These are phyloP conservation scores for Hemibagrus guttatus DNA, from an alignment of 2,797 vertebrate genomes.

Conservation along the genomic window DNA sequence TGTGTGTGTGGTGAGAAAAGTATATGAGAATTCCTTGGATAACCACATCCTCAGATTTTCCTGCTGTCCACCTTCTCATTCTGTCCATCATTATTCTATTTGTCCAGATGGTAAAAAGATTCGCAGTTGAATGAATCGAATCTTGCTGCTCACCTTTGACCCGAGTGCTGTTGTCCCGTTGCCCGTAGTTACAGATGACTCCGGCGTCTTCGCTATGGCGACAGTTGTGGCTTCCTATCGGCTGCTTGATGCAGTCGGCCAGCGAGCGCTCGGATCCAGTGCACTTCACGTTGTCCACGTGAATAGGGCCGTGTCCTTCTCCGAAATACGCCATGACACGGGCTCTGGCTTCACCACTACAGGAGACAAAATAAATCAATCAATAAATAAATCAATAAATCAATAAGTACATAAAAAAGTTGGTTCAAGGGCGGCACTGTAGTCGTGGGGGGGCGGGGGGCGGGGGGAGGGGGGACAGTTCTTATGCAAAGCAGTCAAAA, in stretches of 20 bases:
- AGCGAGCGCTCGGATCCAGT: constrained; percentile 84
- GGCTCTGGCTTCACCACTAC: constrained; percentile 86
- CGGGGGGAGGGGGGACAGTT: too few species aligned
- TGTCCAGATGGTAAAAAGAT: constrained; percentile 22
- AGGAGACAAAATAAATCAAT: not conserved
- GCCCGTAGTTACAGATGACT: constrained; percentile 89
- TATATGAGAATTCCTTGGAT: not conserved
- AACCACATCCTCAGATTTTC: not conserved
- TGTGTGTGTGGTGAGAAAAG: constrained; percentile 35
- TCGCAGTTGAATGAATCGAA: not conserved
- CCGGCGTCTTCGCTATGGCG: constrained; percentile 96
- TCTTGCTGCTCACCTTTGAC: constrained; percentile 68
- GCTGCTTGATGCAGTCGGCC: constrained; percentile 90
- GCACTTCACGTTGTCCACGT: constrained; percentile 91
- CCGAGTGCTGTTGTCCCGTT: constrained; percentile 65
- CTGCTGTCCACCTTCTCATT: not conserved
- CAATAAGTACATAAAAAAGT: not conserved
- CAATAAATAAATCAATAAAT: not conserved
- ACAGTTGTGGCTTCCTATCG: constrained; percentile 90
- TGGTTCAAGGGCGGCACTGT: too few species aligned
- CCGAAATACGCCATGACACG: constrained; percentile 96
- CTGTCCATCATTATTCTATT: constrained; percentile 12
- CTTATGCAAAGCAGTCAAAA: too few species aligned
- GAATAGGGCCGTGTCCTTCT: constrained; percentile 91
- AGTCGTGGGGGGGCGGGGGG: too few species aligned